A percentile compares a stretch with the other conserved stretches of the same genome.
These are phyloP conservation scores for Spatulosminthurus flaviceps DNA, from an alignment of 2,888 invertebrate genomes.

Conservation along the genomic window DNA sequence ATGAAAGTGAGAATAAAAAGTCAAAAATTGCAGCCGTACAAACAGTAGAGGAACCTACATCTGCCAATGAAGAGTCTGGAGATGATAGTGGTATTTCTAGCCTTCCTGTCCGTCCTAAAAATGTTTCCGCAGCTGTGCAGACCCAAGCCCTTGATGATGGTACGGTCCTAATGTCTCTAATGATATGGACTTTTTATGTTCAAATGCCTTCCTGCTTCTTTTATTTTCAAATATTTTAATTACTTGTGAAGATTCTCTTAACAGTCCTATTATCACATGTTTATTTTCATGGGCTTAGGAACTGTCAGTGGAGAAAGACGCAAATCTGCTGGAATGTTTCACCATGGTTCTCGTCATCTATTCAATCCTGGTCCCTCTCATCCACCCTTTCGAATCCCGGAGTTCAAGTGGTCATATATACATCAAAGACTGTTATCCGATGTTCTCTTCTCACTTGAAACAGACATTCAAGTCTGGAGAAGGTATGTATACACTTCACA, in stretches of 20 bases:
- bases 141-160: slow-evolving; percentile 87
- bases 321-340: slow-evolving; percentile 62
- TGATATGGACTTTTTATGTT: slow-evolving; percentile 44
- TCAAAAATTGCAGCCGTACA: slow-evolving; percentile 51
- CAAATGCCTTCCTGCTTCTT: no score
- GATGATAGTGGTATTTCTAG: slow-evolving; percentile 51
- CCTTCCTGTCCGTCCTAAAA: slow-evolving; percentile 71
- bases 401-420: slow-evolving; percentile 99
- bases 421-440: slow-evolving; percentile 96
- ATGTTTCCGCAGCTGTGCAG: slow-evolving; percentile 83
- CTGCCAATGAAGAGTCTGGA: slow-evolving; percentile 31
- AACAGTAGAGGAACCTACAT: slow-evolving; percentile 30
- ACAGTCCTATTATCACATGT: no score
- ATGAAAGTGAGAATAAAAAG: slow-evolving; percentile 58
- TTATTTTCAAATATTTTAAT: slow-evolving; percentile 10
- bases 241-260: no score
- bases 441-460: slow-evolving; percentile 94
- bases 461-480: slow-evolving; percentile 92
- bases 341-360: slow-evolving; percentile 76
- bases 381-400: slow-evolving; percentile 97
- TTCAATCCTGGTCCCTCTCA: slow-evolving; percentile 92
- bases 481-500: slow-evolving; percentile 67
- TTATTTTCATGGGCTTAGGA: no score
- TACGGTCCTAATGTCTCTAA: slow-evolving; percentile 67
- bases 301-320: slow-evolving; percentile 46